Evolutionary conservation across 1,140 invertebrate species (phyloP), one percentile per base, ranked within the genome.

Genomic region (Drosophila littoralis): DNA sequence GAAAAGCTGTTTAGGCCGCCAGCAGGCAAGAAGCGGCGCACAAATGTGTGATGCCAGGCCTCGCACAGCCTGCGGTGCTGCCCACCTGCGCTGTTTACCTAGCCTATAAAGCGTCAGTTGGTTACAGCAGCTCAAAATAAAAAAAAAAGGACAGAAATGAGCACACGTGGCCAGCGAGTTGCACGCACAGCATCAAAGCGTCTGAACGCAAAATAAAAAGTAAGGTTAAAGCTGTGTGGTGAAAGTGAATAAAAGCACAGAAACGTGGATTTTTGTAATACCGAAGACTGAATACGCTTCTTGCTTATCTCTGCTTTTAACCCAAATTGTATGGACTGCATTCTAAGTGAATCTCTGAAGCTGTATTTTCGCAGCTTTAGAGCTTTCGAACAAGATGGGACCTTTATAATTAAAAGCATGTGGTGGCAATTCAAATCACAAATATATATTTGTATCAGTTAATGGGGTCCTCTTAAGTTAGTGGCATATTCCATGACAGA

Each of bases 61-160:
- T 32, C 15, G 45, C 65, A n/a, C 32, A 15, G 9, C 3, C 7
- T 36, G 32, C n/a, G 7, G 22, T 22, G 7, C 57, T 45, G 51
- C 33, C 70, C 51, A 9, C 45, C 45, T 77, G 77, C 84, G 71
- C 80, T 89, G 89, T 89, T 89, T 89, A 89, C 84, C 84, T 89
- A 84, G 84, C 84, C 84, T 84, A 89, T 89, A 89, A 89, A 89
- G 77, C 83, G 85, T 67, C 83, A 82, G 75, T 85, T 75, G 83
- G 79, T 79, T 76, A 79, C 75, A 78, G 66, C 74, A 70, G 59
- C 58, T 59, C 22, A 28, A 28, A 28, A 28, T n/a, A 57, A 59
- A 66, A 80, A 42, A 78, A 52, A 58, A 46, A 48, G 28, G 38
- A 64, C 66, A 66, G 70, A 79, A 74, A 73, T 73, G 58, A 77